These are phyloP conservation scores for Idaea biselata DNA, from an alignment of 2,888 invertebrate genomes.

Conservation along the genomic window DNA sequence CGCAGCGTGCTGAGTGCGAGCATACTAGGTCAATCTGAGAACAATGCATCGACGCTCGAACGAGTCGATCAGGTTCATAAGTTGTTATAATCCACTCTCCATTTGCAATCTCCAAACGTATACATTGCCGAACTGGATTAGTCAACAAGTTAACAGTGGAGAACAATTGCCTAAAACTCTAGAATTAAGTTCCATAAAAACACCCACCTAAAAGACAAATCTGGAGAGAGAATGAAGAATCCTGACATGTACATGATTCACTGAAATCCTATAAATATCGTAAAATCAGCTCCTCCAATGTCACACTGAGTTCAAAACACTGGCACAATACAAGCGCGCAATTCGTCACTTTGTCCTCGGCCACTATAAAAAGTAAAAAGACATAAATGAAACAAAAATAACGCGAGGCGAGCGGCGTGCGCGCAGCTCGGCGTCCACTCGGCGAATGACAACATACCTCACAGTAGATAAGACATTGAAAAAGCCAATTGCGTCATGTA, in stretches of 20 bases:
- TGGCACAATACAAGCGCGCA: slow-evolving; percentile 66
- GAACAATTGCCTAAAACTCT: slow-evolving; percentile 44
- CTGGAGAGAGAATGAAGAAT: slow-evolving; percentile 71
- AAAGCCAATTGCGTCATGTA: slow-evolving; percentile 80
- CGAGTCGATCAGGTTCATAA: slow-evolving; percentile 68
- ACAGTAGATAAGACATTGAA: slow-evolving; percentile 79
- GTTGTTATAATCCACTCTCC: slow-evolving; percentile 55
- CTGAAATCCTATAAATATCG: slow-evolving; percentile 44
- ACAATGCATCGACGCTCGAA: slow-evolving; percentile 66
- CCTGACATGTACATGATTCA: slow-evolving; percentile 72
- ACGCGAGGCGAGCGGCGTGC: slow-evolving; percentile 55
- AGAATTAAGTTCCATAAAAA: slow-evolving; percentile 36
- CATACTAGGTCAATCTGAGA: slow-evolving; percentile 66
- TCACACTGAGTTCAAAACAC: slow-evolving; percentile 75
- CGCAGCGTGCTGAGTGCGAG: slow-evolving; percentile 27
- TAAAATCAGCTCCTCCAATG: slow-evolving; percentile 54
- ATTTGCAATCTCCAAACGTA: slow-evolving; percentile 49
- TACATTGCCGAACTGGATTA: slow-evolving; percentile 25
- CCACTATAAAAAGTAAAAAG: slow-evolving; percentile 66
- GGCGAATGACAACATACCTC: slow-evolving; percentile 77
- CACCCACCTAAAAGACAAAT: slow-evolving; percentile 73
- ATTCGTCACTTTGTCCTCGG: slow-evolving; percentile 74
- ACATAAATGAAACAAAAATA: slow-evolving; percentile 70
- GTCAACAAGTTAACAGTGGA: slow-evolving; percentile 37
- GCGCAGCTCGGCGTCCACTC: slow-evolving; percentile 71